Evolutionary conservation across 2,113 vertebrate genomes (phyloP).

Genomic region (Forbesichthys papilliferus): DNA sequence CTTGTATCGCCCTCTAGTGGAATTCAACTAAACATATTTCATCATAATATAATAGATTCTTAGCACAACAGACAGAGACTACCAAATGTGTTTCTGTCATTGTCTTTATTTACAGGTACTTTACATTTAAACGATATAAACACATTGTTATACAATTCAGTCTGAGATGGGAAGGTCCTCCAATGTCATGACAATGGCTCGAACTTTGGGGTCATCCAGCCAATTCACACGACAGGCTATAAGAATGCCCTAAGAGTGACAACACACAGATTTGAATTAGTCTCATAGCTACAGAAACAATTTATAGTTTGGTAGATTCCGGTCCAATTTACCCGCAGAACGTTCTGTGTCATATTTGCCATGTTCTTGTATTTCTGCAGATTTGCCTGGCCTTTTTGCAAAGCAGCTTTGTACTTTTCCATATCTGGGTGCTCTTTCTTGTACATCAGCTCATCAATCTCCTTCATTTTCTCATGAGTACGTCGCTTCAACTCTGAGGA

Average conservation of each 20-base stretch:
- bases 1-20: conserved; percentile 32
- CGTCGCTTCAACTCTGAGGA: conserved; percentile 66
- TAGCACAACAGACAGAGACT: not conserved
- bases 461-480: conserved; percentile 69
- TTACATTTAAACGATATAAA: not conserved
- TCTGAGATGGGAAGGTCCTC: conserved; percentile 70
- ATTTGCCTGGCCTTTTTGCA: conserved; percentile 68
- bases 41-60: not conserved
- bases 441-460: conserved; percentile 65
- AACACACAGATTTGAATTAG: not conserved
- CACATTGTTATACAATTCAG: not conserved
- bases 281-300: not conserved
- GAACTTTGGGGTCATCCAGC: conserved; percentile 75
- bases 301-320: not conserved
- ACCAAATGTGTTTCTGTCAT: not conserved
- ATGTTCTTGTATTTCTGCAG: conserved; percentile 75
- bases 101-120: conserved; percentile 11
- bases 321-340: conserved; percentile 68
- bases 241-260: conserved; percentile 70
- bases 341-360: conserved; percentile 72
- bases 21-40: not conserved
- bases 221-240: conserved; percentile 77
- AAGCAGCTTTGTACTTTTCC: conserved; percentile 59
- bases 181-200: conserved; percentile 70
- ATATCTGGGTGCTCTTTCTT: conserved; percentile 63